Percentiles rank a stretch among this genome's conserved stretches.
Evolutionary conservation across 2,113 vertebrate species (phyloP).

Genomic region (Eubucco bourcierii): DNA sequence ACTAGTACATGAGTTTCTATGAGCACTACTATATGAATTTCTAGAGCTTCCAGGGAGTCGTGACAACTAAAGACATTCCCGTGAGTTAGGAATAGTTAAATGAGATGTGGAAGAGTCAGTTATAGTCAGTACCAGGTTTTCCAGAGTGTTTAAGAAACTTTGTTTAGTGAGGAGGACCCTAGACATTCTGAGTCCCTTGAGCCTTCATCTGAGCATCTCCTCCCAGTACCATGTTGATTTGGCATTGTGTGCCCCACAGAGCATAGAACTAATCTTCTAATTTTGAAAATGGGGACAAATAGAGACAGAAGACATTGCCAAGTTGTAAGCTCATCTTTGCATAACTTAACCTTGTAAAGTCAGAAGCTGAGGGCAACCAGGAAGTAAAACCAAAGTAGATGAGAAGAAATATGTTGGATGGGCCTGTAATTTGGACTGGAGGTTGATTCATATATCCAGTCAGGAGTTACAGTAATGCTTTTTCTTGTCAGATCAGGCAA

Average conservation of each 20-base stretch:
- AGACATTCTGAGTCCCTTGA: not conserved
- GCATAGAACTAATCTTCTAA: not conserved
- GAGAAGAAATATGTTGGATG: not conserved
- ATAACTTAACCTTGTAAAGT: not conserved
- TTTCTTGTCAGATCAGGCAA: not conserved
- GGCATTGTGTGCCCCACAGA: not conserved
- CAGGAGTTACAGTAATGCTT: not conserved
- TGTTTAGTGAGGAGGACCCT: not conserved
- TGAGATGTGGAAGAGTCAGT: not conserved
- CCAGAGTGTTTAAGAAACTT: not conserved
- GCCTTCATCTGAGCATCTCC: not conserved
- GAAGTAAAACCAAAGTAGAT: not conserved
- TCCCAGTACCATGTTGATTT: not conserved
- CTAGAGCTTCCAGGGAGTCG: not conserved
- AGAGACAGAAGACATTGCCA: not conserved
- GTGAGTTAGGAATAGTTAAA: not conserved
- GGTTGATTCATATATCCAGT: not conserved
- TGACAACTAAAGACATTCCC: not conserved
- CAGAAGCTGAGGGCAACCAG: not conserved
- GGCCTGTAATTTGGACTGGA: not conserved
- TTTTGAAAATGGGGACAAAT: conserved; percentile 10
- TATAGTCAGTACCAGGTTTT: not conserved
- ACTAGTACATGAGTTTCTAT: too few species aligned
- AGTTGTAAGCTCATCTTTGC: not conserved
- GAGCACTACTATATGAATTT: not conserved